Evolutionary conservation across 1,140 invertebrate genomes (phyloP).

Genomic region (Heliconius nattereri): DNA sequence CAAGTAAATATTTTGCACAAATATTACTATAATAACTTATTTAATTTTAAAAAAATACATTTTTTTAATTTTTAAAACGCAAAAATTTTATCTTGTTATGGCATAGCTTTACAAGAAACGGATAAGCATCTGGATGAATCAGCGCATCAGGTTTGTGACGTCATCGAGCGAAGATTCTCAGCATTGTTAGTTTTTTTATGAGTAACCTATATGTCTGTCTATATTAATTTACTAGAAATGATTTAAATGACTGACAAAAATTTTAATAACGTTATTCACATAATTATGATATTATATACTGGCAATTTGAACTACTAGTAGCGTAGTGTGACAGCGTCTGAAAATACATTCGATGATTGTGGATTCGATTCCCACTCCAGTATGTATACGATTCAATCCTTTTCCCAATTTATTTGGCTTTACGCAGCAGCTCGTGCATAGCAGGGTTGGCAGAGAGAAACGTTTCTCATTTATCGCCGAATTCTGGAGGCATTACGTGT

Average conservation of each 20-base stretch:
- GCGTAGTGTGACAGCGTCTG: no score
- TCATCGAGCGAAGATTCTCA: conserved; percentile 12
- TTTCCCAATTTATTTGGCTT: no score
- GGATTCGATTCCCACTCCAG: no score
- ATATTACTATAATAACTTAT: neutral
- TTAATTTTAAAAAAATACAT: neutral
- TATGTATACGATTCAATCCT: no score
- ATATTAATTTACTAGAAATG: neutral
- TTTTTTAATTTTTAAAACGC: conserved; percentile 1
- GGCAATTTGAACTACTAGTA: no score
- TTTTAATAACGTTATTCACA: neutral
- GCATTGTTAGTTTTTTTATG: conserved; percentile 25
- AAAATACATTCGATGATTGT: no score
- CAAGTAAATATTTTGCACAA: no score
- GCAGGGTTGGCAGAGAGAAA: no score
- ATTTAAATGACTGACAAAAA: neutral
- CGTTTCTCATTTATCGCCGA: no score
- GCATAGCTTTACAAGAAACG: conserved; percentile 3
- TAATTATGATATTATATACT: no score
- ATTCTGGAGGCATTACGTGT: no score
- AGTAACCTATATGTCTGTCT: conserved; percentile 10
- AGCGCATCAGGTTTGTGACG: conserved; percentile 3
- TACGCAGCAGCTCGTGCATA: no score
- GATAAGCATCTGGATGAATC: conserved; percentile 31
- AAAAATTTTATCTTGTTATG: neutral